These are phyloP conservation scores for Phoebastria nigripes DNA, from an alignment of 2,797 vertebrate species.

Conservation along the genomic window DNA sequence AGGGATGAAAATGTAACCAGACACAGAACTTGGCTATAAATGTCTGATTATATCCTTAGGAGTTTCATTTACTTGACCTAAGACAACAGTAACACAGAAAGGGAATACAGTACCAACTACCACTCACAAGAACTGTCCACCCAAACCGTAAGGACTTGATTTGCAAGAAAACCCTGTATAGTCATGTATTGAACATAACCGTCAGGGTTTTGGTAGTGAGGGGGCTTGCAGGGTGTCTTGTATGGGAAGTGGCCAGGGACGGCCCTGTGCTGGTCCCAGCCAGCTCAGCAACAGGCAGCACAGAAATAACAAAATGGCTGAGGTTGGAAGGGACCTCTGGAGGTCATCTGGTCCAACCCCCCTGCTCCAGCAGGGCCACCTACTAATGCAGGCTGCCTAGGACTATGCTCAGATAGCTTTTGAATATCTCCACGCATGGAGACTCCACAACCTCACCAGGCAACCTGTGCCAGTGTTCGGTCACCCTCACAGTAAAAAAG, in stretches of 20 bases:
- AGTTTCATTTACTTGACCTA: constrained; percentile 19
- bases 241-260: background rate
- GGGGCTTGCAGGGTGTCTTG: background rate
- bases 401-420: background rate
- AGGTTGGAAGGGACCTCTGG: background rate
- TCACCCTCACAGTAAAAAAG: background rate
- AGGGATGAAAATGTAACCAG: background rate
- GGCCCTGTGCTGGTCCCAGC: background rate
- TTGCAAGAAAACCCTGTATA: background rate
- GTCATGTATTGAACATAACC: fast-evolving
- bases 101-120: background rate
- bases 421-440: background rate
- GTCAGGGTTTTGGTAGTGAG: background rate
- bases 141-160: background rate
- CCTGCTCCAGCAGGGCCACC: background rate
- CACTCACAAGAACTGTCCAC: background rate
- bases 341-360: background rate
- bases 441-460: background rate
- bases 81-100: background rate
- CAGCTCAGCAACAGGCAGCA: background rate
- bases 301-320: background rate
- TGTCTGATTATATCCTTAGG: background rate
- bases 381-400: background rate
- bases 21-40: background rate
- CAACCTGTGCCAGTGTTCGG: background rate